Base-by-base conservation (phyloP, 2,797 vertebrate species). In the Scomberomorus guttatus region DNA sequence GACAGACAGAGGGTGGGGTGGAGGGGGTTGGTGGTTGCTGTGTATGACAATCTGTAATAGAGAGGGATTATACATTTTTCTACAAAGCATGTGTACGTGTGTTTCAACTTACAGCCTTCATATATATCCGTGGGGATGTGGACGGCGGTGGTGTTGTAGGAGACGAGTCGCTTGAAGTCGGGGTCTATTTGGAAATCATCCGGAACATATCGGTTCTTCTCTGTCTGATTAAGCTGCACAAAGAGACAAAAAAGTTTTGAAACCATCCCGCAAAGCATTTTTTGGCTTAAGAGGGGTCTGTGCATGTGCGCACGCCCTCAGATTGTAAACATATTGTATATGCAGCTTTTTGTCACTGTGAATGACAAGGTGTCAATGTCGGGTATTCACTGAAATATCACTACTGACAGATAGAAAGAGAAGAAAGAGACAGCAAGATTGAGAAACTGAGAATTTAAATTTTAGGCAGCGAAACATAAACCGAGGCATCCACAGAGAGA, bases 101-200 rank as follows among this genome's bases (percentile, higher is more conserved):
- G 68, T 65, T 75, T 78, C 9, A 90, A 99, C 98, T 99, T 94
- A 99, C 98, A 99, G 90, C 98, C 97, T 87, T 99, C 97, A 10
- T 98, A 99, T 90, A 99, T 99, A 81, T 99, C 98, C 0, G 98
- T 99, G 13, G 98, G 98, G 86, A 99, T 99, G 85, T 99, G 98
- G 64, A 99, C 98, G 0, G 97, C 98, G 9, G 98, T 96, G 55
- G 97, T 96, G 70, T 98, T 98, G 92, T 97, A 98, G 22, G 97
- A 98, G 0, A 98, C 96, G 12, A 93, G 94, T 0, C 98, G 93
- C 57, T 96, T 95, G 91, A 99, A 99, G 83, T 95, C 93, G 0
- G 96, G 94, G 87, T 99, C 97, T 0, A 96, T 88, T 34, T 96
- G 90, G 77, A 99, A 98, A 10, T 97, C 95, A 1, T 96, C 95